Conservation (phyloP, 2,797 vertebrate genomes). For the Sphaeramia orbicularis region DNA sequence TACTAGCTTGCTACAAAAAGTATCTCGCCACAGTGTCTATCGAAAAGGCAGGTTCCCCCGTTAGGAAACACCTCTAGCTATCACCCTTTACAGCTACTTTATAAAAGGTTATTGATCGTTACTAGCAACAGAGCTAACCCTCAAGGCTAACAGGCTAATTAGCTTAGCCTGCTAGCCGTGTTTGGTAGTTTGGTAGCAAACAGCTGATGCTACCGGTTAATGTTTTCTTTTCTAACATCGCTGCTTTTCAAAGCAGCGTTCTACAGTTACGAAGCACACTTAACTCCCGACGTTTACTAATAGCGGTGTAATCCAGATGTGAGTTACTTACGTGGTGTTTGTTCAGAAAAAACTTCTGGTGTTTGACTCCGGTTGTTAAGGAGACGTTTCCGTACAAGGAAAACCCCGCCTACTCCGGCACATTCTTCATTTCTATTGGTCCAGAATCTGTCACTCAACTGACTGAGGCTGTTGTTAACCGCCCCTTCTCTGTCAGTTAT, state of each 20-base stretch:
- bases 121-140: not conserved
- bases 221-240: slow-evolving; percentile 13
- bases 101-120: not conserved
- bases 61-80: accelerated
- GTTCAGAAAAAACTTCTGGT: slow-evolving; percentile 64
- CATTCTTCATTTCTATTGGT: slow-evolving; percentile 48
- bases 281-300: no score
- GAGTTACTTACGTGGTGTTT: slow-evolving; percentile 63
- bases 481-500: not conserved
- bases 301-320: not conserved
- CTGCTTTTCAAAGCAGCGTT: not conserved
- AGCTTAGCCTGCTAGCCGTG: slow-evolving; percentile 74
- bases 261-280: accelerated
- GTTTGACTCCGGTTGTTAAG: slow-evolving; percentile 79
- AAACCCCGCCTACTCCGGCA: slow-evolving; percentile 52
- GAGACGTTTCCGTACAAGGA: slow-evolving; percentile 66
- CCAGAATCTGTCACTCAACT: slow-evolving; percentile 54
- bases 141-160: slow-evolving; percentile 47
- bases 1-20: slow-evolving; percentile 7
- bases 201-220: slow-evolving; percentile 52
- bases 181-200: slow-evolving; percentile 53
- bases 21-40: not conserved
- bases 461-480: not conserved
- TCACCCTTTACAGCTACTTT: accelerated
- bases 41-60: accelerated